Evolutionary conservation across 2,797 vertebrate genomes (phyloP).

Genomic region (Myotis myotis): DNA sequence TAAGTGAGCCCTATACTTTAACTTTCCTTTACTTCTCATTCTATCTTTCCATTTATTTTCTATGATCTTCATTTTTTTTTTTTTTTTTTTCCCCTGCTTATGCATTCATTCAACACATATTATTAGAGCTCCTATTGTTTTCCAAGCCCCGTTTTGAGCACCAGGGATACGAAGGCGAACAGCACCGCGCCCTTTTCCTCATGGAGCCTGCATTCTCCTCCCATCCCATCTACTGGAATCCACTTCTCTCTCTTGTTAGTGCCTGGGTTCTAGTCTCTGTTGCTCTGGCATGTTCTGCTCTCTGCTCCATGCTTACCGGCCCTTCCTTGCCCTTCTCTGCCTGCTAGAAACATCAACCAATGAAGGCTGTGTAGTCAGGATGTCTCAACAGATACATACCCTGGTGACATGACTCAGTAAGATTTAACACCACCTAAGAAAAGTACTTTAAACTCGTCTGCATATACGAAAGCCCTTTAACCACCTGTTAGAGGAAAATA

Average conservation of each 20-base stretch:
- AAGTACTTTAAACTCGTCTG: constrained; percentile 45
- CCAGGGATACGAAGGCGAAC: neutral
- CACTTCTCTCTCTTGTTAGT: neutral
- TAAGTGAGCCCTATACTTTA: neutral
- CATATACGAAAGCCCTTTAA: neutral
- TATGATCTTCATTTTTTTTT: neutral
- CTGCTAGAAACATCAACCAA: neutral
- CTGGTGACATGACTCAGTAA: neutral
- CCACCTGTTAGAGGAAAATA: constrained; percentile 22
- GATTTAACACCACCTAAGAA: constrained; percentile 30
- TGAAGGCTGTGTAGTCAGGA: neutral
- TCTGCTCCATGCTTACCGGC: neutral
- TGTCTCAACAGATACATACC: neutral
- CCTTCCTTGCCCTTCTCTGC: neutral
- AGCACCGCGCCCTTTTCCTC: neutral
- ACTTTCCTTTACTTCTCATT: neutral
- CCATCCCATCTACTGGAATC: accelerated
- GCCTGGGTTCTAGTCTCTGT: neutral
- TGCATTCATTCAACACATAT: neutral
- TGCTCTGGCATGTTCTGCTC: neutral
- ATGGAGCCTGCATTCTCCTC: neutral
- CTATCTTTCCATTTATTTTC: constrained; percentile 57
- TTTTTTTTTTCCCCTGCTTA: no score
- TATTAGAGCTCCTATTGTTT: neutral
- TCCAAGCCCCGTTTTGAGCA: neutral